phyloP scores from a whole-genome alignment of 2,113 vertebrate species.

The Nipponia nippon region DNA sequence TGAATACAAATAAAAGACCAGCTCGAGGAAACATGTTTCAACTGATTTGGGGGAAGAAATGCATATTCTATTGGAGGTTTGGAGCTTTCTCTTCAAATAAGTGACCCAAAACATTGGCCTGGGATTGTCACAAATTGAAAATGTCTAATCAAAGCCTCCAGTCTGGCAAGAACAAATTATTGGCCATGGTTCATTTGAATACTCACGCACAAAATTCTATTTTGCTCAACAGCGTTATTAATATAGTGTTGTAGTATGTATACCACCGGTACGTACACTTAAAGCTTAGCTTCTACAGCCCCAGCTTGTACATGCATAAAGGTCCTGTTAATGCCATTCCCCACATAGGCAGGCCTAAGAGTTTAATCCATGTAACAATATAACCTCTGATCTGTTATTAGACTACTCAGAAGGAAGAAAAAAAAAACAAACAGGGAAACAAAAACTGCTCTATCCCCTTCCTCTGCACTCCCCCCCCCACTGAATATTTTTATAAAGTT shows the following conservation, averaged over 20 bases:
- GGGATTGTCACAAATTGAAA: neutral
- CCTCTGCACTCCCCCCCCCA: neutral
- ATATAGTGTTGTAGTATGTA: fast-evolving
- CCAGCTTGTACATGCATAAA: neutral
- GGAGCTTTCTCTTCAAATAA: neutral
- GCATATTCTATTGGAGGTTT: neutral
- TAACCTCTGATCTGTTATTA: neutral
- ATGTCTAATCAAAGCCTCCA: neutral
- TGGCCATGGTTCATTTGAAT: neutral
- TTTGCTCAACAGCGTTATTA: neutral
- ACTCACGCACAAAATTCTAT: neutral
- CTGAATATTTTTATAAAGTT: neutral
- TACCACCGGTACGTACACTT: neutral
- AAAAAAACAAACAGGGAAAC: neutral
- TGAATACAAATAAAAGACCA: neutral
- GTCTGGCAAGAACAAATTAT: neutral
- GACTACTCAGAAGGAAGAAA: neutral
- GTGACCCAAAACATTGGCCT: neutral
- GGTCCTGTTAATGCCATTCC: neutral
- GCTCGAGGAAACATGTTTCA: neutral
- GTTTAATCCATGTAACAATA: neutral
- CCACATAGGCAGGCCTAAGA: neutral
- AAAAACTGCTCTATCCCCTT: neutral
- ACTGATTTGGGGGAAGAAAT: neutral
- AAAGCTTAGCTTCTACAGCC: neutral